Conservation (phyloP, 2,888 invertebrate genomes). For the Drosophila histrio region DNA sequence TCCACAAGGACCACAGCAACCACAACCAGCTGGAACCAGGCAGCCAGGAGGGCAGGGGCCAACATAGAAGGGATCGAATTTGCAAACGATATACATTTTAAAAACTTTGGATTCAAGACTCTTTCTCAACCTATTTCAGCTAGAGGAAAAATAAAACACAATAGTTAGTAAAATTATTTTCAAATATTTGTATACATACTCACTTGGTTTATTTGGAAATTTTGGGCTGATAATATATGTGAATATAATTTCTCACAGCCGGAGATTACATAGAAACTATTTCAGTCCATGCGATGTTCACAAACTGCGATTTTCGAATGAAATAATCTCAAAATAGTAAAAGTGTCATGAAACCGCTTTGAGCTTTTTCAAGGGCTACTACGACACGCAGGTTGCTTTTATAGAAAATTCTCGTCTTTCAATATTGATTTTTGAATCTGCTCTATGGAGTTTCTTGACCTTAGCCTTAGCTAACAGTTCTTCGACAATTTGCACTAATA, state of each 20-base stretch:
- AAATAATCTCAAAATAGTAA: slow-evolving; percentile 5
- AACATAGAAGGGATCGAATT: slow-evolving; percentile 62
- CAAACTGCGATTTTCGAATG: background rate
- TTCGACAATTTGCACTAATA: background rate
- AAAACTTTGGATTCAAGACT: background rate
- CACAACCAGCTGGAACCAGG: slow-evolving; percentile 21
- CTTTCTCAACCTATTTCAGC: background rate
- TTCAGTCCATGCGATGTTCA: slow-evolving; percentile 13
- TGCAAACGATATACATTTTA: slow-evolving; percentile 52
- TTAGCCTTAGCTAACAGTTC: background rate
- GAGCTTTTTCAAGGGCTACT: slow-evolving; percentile 8
- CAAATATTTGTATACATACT: background rate
- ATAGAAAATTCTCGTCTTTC: background rate
- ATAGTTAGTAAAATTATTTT: background rate
- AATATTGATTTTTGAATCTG: background rate
- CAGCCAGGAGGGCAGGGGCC: slow-evolving; percentile 66
- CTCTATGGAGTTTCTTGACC: background rate
- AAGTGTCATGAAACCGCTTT: background rate
- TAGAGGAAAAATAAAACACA: background rate
- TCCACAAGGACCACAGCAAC: slow-evolving; percentile 18
- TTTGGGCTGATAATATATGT: slow-evolving; percentile 28
- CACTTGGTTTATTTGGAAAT: background rate
- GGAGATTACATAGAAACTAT: background rate
- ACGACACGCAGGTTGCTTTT: background rate
- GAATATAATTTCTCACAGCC: slow-evolving; percentile 1